phyloP scores from a whole-genome alignment of 2,888 invertebrate genomes.

The Sphaerophoria rueppellii region DNA sequence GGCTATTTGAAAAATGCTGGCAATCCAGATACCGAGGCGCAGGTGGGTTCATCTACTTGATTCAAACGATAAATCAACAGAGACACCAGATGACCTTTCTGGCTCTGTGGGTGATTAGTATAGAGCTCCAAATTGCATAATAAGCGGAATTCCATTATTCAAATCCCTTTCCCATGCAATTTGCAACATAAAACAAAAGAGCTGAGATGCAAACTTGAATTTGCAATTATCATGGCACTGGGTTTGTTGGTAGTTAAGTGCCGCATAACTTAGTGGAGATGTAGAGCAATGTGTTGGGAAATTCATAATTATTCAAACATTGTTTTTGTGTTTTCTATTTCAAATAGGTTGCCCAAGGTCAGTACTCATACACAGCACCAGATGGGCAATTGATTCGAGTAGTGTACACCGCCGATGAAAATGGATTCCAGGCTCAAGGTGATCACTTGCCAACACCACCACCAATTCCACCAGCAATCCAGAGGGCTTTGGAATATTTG shows the following conservation, averaged over 20 bases:
- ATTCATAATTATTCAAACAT: background rate
- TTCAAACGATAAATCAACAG: background rate
- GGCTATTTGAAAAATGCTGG: slow-evolving; percentile 85
- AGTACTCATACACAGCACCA: slow-evolving; percentile 85
- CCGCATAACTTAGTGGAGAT: slow-evolving; percentile 33
- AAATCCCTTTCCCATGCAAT: slow-evolving; percentile 12
- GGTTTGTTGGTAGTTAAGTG: slow-evolving; percentile 51
- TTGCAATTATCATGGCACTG: slow-evolving; percentile 51
- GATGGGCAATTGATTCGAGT: slow-evolving; percentile 85
- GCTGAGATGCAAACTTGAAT: slow-evolving; percentile 42
- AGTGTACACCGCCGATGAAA: slow-evolving; percentile 87
- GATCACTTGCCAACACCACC: slow-evolving; percentile 84
- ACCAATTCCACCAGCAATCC: slow-evolving; percentile 87
- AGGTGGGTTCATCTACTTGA: slow-evolving; percentile 81
- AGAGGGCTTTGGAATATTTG: slow-evolving; percentile 86
- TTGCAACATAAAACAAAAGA: slow-evolving; percentile 21
- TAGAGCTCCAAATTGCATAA: slow-evolving; percentile 46
- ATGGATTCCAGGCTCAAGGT: slow-evolving; percentile 86
- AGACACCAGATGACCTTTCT: slow-evolving; percentile 35
- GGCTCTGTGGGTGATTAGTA: slow-evolving; percentile 47
- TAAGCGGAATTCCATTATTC: slow-evolving; percentile 24
- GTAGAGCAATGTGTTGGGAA: slow-evolving; percentile 9
- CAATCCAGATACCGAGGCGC: slow-evolving; percentile 83
- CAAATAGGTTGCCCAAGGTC: slow-evolving; percentile 84
- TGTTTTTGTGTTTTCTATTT: slow-evolving; percentile 19